Evolutionary conservation across 2,888 invertebrate species (phyloP), one percentile per base, ranked within the genome.

Genomic region (Pristionchus fissidentatus): DNA sequence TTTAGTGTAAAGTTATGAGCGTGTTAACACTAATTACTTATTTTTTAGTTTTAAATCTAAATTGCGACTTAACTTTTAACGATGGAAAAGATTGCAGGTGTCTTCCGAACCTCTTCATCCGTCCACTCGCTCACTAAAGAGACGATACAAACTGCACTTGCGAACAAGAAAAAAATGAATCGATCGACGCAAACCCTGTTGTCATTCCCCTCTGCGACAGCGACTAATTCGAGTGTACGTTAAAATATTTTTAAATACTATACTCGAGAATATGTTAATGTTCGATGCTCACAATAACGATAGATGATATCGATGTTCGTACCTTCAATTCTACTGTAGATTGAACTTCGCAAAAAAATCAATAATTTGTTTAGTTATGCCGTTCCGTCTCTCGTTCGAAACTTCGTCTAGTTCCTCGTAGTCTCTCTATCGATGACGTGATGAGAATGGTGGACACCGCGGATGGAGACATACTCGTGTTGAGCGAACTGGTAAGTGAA

Each of bases 381-480:
- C 77, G 75, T 3, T 83, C 83, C 0, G 62, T 83, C 8, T 82
- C 60, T 38, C 49, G 41, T n/a, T 85, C 62, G 15, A 84, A 85
- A 78, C 83, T 83, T 46, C 85, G 85, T 13, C 81, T 88, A 52
- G 57, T 89, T 7, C 89, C 91, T 7, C 83, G 88, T 15, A 84
- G 89, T 7, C 79, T 89, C 1, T 91, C 91, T 1, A 87, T 92
- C 26, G 91, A 91, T 83, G 91, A 91, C 66, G 91, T 91, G 13
- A 91, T 92, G 91, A 82, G 87, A 49, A 84, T 88, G 85, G 87
- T 88, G 32, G 87, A 88, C 79, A 87, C 87, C 0, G 86, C 86
- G 57, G 87, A 86, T 49, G 87, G 87, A 3, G 89, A 89, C 83
- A 86, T 89, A 52, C 83, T 89, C 29, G 87, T 86, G 49, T 70